Evolutionary conservation across 2,797 vertebrate species (phyloP).

Genomic region (Gorsachius magnificus): DNA sequence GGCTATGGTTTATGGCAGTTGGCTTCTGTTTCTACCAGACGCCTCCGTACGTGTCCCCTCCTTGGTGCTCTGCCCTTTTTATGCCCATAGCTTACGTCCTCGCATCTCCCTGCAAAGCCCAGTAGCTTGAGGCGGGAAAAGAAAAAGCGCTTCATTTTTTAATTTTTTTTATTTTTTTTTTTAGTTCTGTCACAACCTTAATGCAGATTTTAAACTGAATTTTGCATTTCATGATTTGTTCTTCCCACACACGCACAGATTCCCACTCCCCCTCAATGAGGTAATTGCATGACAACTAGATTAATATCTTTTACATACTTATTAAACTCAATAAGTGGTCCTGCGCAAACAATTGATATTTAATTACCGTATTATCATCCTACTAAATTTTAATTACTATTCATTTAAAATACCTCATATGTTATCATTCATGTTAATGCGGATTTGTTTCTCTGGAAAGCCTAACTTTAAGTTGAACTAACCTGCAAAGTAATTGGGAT

Average conservation of each 20-base stretch:
- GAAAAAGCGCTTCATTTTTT: not conserved
- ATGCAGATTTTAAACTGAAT: constrained; percentile 21
- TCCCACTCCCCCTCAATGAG: constrained; percentile 64
- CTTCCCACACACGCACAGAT: constrained; percentile 52
- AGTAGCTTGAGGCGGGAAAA: not conserved
- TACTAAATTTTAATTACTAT: constrained; percentile 76
- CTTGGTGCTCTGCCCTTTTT: not conserved
- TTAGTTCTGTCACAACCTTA: not conserved
- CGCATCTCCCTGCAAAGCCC: not conserved
- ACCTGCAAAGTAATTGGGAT: constrained; percentile 1
- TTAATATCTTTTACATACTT: constrained; percentile 75
- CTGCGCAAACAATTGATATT: constrained; percentile 75
- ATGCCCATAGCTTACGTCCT: not conserved
- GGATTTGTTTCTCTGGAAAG: constrained; percentile 53
- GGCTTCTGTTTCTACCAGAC: not conserved
- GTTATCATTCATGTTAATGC: constrained; percentile 62
- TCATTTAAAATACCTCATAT: constrained; percentile 70
- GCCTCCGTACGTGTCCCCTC: accelerated
- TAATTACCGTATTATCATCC: constrained; percentile 76
- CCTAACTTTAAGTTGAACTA: constrained; percentile 21
- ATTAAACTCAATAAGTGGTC: constrained; percentile 73
- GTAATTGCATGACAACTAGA: constrained; percentile 71
- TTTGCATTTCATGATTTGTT: constrained; percentile 63
- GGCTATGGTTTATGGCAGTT: not conserved
- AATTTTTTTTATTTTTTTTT: not conserved